Conservation (phyloP, 2,888 invertebrate species). For the Hymenopus coronatus region DNA sequence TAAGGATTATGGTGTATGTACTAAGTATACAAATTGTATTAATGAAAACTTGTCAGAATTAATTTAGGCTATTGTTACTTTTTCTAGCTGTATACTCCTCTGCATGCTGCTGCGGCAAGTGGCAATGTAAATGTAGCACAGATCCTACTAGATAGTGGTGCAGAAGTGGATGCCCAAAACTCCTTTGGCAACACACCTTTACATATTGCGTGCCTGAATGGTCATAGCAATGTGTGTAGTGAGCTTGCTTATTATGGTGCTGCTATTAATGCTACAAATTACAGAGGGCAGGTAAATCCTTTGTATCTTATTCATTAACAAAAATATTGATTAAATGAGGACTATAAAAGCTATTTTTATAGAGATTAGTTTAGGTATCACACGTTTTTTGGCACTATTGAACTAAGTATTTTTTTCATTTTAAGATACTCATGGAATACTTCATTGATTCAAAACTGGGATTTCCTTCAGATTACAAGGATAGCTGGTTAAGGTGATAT, state of each 20-base stretch:
- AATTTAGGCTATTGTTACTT: neutral
- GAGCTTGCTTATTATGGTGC: conserved; percentile 53
- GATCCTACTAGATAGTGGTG: conserved; percentile 53
- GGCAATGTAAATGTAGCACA: conserved; percentile 50
- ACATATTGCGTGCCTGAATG: conserved; percentile 61
- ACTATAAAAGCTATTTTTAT: no score
- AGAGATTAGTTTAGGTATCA: no score
- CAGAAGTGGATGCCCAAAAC: conserved; percentile 57
- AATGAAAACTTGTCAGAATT: neutral
- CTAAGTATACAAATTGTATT: no score
- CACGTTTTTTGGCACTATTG: no score
- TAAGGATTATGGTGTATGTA: no score
- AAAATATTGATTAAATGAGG: neutral
- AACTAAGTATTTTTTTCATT: no score
- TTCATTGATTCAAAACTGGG: no score
- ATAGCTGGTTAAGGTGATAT: no score
- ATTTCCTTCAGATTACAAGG: no score
- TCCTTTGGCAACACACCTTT: conserved; percentile 58
- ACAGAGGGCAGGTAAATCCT: conserved; percentile 49
- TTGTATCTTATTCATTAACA: neutral
- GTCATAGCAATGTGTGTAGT: conserved; percentile 54
- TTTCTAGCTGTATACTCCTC: conserved; percentile 53
- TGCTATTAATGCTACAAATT: conserved; percentile 54
- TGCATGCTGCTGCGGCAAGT: conserved; percentile 60
- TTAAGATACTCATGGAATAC: no score